A percentile compares a stretch with the other conserved stretches of the same genome.
These are phyloP conservation scores for Drosophila nebulosa DNA, from an alignment of 1,140 invertebrate species.

Conservation along the genomic window DNA sequence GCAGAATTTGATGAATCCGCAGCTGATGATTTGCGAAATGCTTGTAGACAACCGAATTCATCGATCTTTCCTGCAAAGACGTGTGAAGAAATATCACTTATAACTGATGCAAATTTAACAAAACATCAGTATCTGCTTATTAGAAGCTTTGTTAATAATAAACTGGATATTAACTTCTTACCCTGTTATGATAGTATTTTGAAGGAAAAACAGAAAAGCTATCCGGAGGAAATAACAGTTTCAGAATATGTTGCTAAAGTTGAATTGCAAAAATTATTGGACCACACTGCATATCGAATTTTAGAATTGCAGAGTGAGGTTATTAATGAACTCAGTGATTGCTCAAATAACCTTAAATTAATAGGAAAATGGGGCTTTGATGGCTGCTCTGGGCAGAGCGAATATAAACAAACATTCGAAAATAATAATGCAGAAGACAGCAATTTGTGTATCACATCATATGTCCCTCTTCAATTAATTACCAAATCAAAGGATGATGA, in stretches of 20 bases:
- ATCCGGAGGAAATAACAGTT: not conserved
- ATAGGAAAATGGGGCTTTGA: not conserved
- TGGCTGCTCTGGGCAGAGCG: not conserved
- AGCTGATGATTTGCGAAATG: no score
- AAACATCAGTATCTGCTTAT: constrained; percentile 10
- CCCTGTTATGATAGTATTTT: constrained; percentile 6
- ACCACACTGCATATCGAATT: constrained; percentile 7
- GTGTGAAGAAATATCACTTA: not conserved
- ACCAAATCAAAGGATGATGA: no score
- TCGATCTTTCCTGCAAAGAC: no score
- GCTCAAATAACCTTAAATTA: not conserved
- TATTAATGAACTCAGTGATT: constrained; percentile 78
- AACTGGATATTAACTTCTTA: not conserved
- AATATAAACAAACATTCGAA: constrained; percentile 1
- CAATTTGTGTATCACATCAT: not conserved
- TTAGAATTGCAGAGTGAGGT: constrained; percentile 20
- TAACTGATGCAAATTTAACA: constrained; percentile 5
- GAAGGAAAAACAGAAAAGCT: constrained; percentile 7
- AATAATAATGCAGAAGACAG: constrained; percentile 10
- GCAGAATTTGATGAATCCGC: no score
- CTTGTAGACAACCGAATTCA: no score
- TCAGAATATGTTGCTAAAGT: constrained; percentile 6
- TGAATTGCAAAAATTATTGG: no score
- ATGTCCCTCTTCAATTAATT: not conserved
- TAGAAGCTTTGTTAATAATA: not conserved